Evolutionary conservation across 1,140 invertebrate species (phyloP).

Genomic region (Penaeus vannamei): DNA sequence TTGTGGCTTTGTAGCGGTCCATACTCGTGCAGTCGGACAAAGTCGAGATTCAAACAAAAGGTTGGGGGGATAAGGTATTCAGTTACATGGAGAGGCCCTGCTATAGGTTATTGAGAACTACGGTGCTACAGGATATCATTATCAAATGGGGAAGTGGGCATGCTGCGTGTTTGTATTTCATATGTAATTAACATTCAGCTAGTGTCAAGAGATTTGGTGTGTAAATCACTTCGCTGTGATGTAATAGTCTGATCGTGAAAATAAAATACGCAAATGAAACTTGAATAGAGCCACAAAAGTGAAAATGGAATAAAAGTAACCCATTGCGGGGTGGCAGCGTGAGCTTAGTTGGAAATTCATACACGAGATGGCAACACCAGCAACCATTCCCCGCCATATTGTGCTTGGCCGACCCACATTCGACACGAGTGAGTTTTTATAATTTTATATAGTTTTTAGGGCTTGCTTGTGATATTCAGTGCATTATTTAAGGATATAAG

Average conservation of each 20-base stretch:
- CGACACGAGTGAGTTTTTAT: conserved; percentile 61
- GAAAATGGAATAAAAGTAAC: conserved; percentile 50
- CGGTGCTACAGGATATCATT: conserved; percentile 58
- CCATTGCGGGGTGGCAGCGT: conserved; percentile 54
- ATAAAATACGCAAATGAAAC: conserved; percentile 4
- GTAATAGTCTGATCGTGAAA: no score
- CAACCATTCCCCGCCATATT: conserved; percentile 62
- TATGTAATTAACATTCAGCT: background rate
- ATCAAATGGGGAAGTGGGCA: conserved; percentile 46
- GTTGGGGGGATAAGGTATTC: background rate
- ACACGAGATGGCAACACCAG: conserved; percentile 64
- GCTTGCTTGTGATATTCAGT: conserved; percentile 56
- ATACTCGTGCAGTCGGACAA: background rate
- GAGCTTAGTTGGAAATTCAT: conserved; percentile 60
- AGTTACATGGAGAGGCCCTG: conserved; percentile 25
- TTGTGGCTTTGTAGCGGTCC: no score
- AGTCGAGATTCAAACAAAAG: background rate
- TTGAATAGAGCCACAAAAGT: conserved; percentile 36
- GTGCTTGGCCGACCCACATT: conserved; percentile 59
- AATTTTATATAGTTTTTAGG: conserved; percentile 59
- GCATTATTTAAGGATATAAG: conserved; percentile 51
- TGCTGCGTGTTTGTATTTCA: conserved; percentile 40
- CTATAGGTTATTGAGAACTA: conserved; percentile 45
- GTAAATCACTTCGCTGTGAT: background rate
- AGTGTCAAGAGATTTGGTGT: background rate